Base-by-base conservation (phyloP, 2,888 invertebrate species). In the Cheilosia soror region DNA sequence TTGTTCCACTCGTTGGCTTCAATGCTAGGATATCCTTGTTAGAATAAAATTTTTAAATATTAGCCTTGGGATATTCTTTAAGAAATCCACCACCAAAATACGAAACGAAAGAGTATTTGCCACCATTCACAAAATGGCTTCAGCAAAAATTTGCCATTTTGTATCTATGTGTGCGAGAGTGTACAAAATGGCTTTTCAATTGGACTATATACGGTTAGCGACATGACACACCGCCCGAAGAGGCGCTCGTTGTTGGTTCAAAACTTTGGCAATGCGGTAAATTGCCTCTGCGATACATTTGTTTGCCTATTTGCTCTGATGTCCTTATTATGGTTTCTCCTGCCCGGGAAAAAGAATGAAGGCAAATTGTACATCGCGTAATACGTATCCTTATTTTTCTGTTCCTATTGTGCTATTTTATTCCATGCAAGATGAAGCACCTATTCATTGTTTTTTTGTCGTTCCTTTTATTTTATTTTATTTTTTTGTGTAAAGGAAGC, bases 21-120 rank as follows among this genome's bases (percentile, higher is more conserved):
- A 20, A 2, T 20, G n/a, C 20, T 55, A 37, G 49, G 57, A 49
- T 63, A 58, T 78, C 57, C 63, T 78, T 78, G 60, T 65, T 68
- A 44, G 63, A 78, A 66, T 62, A 51, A 33, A 40, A 5, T 77
- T 76, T 68, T 60, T 13, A 66, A 72, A 78, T 72, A 77, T 77
- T 62, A 33, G 49, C 83, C 68, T 51, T 31, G 27, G 73, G 83
- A 57, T 68, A 68, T 78, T 78, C 62, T 29, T 42, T 37, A 78
- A 73, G 51, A 68, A 78, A 73, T 63, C 15, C 51, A 42, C 71
- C 55, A 20, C 57, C 9, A n/a, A 40, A 44, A 33, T 42, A 25
- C 20, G 15, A 58, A 58, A 40, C 20, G 3, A 40, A 58, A 25
- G 13, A 57, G 37, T 62, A 37, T 66, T 76, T 69, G 49, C 15